Percentiles rank a stretch among this genome's conserved stretches.
phyloP scores from a whole-genome alignment of 2,888 invertebrate species.

The Bursaphelenchus okinawaensis region DNA sequence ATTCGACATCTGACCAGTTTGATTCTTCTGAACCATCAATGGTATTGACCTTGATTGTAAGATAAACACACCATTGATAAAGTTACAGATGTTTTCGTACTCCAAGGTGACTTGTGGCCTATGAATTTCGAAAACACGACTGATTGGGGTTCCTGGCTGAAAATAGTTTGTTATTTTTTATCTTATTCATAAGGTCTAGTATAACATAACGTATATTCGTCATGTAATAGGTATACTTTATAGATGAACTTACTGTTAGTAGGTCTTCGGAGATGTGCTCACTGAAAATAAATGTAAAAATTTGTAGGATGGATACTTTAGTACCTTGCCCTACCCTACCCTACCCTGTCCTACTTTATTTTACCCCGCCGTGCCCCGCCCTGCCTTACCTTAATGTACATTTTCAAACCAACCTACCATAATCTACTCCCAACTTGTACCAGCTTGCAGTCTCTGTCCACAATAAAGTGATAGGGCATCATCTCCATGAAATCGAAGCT shows the following conservation, averaged over 20 bases:
- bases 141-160: slow-evolving; percentile 33
- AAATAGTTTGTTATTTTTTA: too few relatives aligned
- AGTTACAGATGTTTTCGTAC: slow-evolving; percentile 48
- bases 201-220: too few relatives aligned
- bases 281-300: slow-evolving; percentile 22
- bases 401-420: slow-evolving; percentile 32
- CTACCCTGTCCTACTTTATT: too few relatives aligned
- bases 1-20: neutral
- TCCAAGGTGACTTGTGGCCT: slow-evolving; percentile 50
- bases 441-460: slow-evolving; percentile 45
- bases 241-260: slow-evolving; percentile 25
- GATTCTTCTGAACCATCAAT: slow-evolving; percentile 22
- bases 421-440: slow-evolving; percentile 40
- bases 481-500: slow-evolving; percentile 4
- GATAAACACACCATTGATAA: slow-evolving; percentile 51
- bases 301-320: too few relatives aligned
- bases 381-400: neutral
- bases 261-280: slow-evolving; percentile 39
- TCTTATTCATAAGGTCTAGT: too few relatives aligned
- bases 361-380: too few relatives aligned
- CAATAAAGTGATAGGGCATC: slow-evolving; percentile 44
- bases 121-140: slow-evolving; percentile 43
- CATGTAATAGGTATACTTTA: too few relatives aligned
- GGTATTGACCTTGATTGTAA: slow-evolving; percentile 40
- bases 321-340: too few relatives aligned